Percentiles rank a stretch among this genome's conserved stretches.
phyloP scores from a whole-genome alignment of 2,113 vertebrate species.

The Plecotus auritus region DNA sequence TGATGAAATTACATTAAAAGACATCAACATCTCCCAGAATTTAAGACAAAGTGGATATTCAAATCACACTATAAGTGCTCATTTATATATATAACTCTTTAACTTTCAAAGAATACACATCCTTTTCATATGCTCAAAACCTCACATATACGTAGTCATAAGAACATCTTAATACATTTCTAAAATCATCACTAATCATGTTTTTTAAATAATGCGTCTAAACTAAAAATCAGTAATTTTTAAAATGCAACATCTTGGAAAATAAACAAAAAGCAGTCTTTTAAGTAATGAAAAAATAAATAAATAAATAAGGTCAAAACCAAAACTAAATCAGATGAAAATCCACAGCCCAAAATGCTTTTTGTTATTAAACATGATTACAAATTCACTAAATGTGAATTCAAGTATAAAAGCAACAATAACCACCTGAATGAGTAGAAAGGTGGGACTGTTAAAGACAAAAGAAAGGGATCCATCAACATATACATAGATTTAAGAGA shows the following conservation, averaged over 20 bases:
- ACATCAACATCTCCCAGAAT: background rate
- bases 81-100: background rate
- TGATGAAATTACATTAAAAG: background rate
- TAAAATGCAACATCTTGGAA: background rate
- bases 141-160: background rate
- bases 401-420: background rate
- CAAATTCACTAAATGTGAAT: background rate
- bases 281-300: background rate
- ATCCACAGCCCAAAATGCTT: background rate
- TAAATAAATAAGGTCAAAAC: background rate
- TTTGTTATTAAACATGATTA: background rate
- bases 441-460: background rate
- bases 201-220: background rate
- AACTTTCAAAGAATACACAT: background rate
- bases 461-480: background rate
- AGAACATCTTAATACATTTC: background rate
- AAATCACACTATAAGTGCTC: background rate
- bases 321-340: background rate
- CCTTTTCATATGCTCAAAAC: background rate
- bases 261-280: background rate
- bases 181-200: conserved; percentile 3
- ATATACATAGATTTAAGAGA: background rate
- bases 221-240: background rate
- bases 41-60: background rate
- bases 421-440: background rate